Evolutionary conservation across 2,888 invertebrate species (phyloP), one percentile per base, ranked within the genome.

Genomic region (Andrena bicolor): DNA sequence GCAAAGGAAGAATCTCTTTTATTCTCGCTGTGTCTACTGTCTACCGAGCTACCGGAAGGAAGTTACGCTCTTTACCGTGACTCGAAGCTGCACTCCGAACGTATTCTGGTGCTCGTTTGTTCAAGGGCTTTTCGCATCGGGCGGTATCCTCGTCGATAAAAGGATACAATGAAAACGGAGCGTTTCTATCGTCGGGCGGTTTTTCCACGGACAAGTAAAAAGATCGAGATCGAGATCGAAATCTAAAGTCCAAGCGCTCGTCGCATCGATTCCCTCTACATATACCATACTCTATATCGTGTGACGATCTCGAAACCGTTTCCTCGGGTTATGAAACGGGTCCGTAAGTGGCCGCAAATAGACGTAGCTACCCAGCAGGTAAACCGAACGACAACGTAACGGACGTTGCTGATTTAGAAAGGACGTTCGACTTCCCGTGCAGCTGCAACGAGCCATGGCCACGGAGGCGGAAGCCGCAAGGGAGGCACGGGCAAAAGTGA

Each of bases 401-500:
- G 83, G 83, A 83, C 82, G 78, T 83, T 76, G 80, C 83, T 86
- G 87, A 92, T 93, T 77, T 92, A 97, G 97, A 88, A 97, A 97
- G 94, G 97, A 97, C 92, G 97, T 97, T 10, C 96, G 97, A 83
- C 94, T 97, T 85, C 97, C 97, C 1, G 95, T 96, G 49, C 96
- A 97, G 87, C 94, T 97, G 82, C 97, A 97, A 92, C 95, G 97
- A 83, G 97, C 97, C 1, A 97, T 97, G 97, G 97, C 97, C 5
- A 97, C 97, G 23, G 97, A 97, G 94, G 97, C 97, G 16, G 97
- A 97, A 93, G 97, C 97, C 4, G 95, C 97, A 0, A 95, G 97
- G 35, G 97, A 97, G 93, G 97, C 97, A n/a, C 94, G 96, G 70
- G 96, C 97, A 58, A 97, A 97, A 94, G 96, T 97, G 60, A 96